phyloP scores from a whole-genome alignment of 2,888 invertebrate genomes.

The Tupiocoris notatus region DNA sequence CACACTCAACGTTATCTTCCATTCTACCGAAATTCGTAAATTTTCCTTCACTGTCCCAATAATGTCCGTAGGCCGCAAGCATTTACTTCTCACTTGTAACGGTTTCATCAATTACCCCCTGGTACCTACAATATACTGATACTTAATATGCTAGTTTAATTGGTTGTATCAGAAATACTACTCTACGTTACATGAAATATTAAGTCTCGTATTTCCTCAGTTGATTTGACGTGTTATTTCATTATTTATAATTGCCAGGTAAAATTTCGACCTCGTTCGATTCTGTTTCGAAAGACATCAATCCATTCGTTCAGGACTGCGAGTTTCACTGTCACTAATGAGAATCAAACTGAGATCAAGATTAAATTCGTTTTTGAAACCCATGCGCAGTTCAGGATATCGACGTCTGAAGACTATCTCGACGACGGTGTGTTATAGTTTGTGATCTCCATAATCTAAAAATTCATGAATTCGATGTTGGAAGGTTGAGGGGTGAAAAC shows the following conservation, averaged over 20 bases:
- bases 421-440: slow-evolving; percentile 21
- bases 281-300: slow-evolving; percentile 32
- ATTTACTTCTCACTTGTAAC: slow-evolving; percentile 44
- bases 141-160: too few species aligned
- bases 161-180: too few species aligned
- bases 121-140: too few species aligned
- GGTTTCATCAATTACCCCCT: slow-evolving; percentile 47
- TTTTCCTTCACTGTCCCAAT: slow-evolving; percentile 46
- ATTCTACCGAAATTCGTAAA: slow-evolving; percentile 39
- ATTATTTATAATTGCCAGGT: slow-evolving; percentile 20
- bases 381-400: slow-evolving; percentile 46
- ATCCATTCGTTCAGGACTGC: slow-evolving; percentile 40
- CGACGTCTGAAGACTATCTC: slow-evolving; percentile 24
- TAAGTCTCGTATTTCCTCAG: background rate
- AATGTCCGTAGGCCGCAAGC: slow-evolving; percentile 34
- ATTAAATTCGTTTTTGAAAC: slow-evolving; percentile 43
- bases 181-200: too few species aligned
- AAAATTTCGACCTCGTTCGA: slow-evolving; percentile 29
- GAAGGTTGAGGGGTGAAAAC: too few species aligned
- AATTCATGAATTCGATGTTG: too few species aligned
- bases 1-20: slow-evolving; percentile 40
- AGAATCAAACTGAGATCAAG: slow-evolving; percentile 37
- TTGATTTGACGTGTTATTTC: background rate
- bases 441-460: too few species aligned
- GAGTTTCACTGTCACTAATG: slow-evolving; percentile 44